These are phyloP conservation scores for Siniperca chuatsi DNA, from an alignment of 2,113 vertebrate genomes.

Conservation along the genomic window DNA sequence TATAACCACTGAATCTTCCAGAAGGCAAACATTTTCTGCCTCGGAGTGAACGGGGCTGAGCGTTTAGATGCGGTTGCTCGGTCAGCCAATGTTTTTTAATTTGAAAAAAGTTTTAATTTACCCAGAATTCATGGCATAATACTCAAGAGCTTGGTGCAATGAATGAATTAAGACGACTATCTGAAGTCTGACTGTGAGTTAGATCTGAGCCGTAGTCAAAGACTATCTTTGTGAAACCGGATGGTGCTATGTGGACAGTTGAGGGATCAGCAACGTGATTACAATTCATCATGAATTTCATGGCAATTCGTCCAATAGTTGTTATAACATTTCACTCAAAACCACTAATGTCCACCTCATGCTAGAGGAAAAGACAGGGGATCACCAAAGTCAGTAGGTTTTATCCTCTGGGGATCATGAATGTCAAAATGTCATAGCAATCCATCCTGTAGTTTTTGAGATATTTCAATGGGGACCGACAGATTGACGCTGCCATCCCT, in stretches of 20 bases:
- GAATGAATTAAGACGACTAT: background rate
- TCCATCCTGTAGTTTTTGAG: background rate
- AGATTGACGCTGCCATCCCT: background rate
- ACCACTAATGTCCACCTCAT: background rate
- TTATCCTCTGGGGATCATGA: background rate
- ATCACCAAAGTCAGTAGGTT: background rate
- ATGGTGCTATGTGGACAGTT: no score
- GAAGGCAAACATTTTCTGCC: no score
- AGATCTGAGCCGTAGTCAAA: background rate
- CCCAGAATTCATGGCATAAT: background rate
- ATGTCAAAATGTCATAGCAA: background rate
- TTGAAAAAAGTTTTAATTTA: background rate
- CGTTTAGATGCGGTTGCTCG: background rate
- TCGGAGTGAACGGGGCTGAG: no score
- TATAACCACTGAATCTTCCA: no score
- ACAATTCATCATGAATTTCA: background rate
- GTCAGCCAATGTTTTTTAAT: background rate
- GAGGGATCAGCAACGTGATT: background rate
- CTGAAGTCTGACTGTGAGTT: background rate
- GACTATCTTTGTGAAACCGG: no score
- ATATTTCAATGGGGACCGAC: background rate
- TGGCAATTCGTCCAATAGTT: background rate
- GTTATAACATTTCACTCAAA: background rate
- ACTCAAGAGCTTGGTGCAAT: background rate
- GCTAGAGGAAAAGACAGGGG: background rate